Base-by-base conservation (phyloP, 2,888 invertebrate species). In the Apocheima hispidaria region DNA sequence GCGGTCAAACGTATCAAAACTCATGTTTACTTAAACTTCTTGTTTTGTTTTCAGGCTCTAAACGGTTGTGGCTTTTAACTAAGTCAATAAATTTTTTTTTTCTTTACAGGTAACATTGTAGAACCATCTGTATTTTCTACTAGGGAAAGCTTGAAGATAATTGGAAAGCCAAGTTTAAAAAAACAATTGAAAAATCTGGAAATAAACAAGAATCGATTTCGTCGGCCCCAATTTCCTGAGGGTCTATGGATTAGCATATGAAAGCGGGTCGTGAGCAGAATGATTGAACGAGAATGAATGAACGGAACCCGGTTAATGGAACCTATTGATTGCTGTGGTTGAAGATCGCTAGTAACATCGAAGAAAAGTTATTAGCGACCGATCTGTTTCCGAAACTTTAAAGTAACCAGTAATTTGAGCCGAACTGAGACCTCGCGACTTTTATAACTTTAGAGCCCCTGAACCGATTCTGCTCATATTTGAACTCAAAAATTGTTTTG, bases 181-280 rank as follows among this genome's bases (percentile, higher is more conserved):
- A 51, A 51, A 30, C 51, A 51, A 38, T 23, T 16, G 7, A 18
- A 28, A 40, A 36, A 44, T 44, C 21, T 36, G 35, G 21, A 50
- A 40, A 50, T 41, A 43, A 49, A 57, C 43, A 50, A 38, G 44
- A 52, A 36, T 35, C 30, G 43, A 49, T 48, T 35, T 16, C 26
- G 18, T 23, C 41, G 53, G 53, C 26, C 35, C 41, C 52, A 46
- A 48, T 49, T 48, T 49, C 33, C 59, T 49, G 46, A 56, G 55
- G 55, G 55, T 23, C 21, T 36, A 26, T 7, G 33, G 38, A 62
- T 62, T 62, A 57, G 50, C 62, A 62, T 62, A 53, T 50, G 57
- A 57, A 62, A 62, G 57, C 41, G 16, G 44, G 2, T 12, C 57
- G 53, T 57, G 53, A 30, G 36, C 26, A 36, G 62, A 52, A 61